Evolutionary conservation across 1,140 invertebrate genomes (phyloP).

Genomic region (Habropoda laboriosa): DNA sequence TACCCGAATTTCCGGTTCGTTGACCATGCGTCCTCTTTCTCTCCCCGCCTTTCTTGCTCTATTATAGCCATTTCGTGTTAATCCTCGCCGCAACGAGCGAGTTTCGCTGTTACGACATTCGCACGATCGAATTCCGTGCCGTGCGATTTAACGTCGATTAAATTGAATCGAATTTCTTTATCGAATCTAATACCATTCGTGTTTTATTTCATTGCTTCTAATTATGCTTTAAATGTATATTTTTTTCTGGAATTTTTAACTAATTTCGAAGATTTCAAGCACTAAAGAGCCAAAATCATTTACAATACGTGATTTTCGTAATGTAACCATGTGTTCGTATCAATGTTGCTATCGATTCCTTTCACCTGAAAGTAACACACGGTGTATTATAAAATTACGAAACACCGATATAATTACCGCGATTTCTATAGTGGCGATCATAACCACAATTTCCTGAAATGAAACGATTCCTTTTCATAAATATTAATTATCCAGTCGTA

Average conservation of each 20-base stretch:
- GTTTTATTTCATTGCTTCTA: not conserved
- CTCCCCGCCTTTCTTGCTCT: slow-evolving; percentile 6
- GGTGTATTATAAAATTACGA: not conserved
- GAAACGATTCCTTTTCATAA: too few relatives aligned
- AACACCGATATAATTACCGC: too few relatives aligned
- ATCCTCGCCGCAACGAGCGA: slow-evolving; percentile 3
- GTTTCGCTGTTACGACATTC: slow-evolving; percentile 28
- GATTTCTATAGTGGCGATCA: not conserved
- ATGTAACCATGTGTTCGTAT: too few relatives aligned
- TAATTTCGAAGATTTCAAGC: not conserved
- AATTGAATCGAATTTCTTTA: not conserved
- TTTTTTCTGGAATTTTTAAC: not conserved
- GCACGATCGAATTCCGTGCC: not conserved
- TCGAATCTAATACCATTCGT: not conserved
- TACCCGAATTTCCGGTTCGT: slow-evolving; percentile 50
- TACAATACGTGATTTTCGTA: too few relatives aligned
- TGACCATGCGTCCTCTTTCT: slow-evolving; percentile 32
- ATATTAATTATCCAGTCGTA: too few relatives aligned
- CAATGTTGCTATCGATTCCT: not conserved
- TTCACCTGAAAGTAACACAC: not conserved
- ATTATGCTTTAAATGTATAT: not conserved
- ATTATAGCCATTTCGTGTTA: slow-evolving; percentile 26
- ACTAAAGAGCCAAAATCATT: too few relatives aligned
- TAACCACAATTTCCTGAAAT: not conserved
- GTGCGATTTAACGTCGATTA: not conserved